Evolutionary conservation across 2,113 vertebrate species (phyloP).

Genomic region (Eulemur macaco): DNA sequence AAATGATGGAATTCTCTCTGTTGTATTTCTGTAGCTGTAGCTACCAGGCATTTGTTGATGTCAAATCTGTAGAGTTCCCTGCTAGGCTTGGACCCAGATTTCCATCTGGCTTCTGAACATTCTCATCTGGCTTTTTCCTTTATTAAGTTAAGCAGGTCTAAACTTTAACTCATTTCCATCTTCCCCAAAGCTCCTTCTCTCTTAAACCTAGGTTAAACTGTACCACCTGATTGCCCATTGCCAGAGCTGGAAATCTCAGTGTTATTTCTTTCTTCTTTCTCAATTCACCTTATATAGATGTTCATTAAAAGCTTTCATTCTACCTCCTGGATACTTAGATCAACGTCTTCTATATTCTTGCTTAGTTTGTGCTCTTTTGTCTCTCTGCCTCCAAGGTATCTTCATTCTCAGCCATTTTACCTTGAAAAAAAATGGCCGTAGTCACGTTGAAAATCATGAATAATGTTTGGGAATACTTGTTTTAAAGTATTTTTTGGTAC

Average conservation of each 20-base stretch:
- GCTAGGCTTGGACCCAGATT: background rate
- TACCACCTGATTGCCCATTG: background rate
- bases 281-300: background rate
- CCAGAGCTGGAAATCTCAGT: background rate
- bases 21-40: background rate
- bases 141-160: background rate
- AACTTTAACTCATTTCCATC: background rate
- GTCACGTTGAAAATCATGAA: background rate
- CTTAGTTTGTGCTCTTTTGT: background rate
- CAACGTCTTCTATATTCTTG: background rate
- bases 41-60: background rate
- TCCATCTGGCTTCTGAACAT: background rate
- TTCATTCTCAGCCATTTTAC: slow-evolving; percentile 14
- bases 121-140: background rate
- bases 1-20: background rate
- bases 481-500: background rate
- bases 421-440: background rate
- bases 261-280: background rate
- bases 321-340: background rate
- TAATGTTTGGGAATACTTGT: background rate
- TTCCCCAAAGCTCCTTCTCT: background rate
- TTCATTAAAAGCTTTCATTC: background rate
- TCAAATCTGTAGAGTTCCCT: background rate
- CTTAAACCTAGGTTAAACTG: background rate
- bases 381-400: background rate